phyloP scores from a whole-genome alignment of 2,797 vertebrate species.

The Lacerta agilis region DNA sequence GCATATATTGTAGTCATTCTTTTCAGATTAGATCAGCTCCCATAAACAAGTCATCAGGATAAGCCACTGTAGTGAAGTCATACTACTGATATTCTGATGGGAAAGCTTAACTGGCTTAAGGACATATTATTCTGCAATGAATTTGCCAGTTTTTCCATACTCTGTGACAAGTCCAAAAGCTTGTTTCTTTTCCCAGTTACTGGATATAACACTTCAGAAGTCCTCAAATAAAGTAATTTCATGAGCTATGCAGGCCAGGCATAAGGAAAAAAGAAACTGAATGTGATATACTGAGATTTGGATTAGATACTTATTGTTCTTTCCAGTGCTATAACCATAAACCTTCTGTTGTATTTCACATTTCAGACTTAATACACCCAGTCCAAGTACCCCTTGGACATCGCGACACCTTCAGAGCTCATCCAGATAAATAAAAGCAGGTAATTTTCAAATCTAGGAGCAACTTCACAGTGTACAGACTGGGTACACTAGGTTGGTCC shows the following conservation, averaged over 20 bases:
- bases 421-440: slow-evolving; percentile 13
- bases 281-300: background rate
- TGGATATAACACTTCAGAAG: slow-evolving; percentile 36
- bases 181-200: slow-evolving; percentile 56
- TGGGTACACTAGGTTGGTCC: background rate
- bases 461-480: background rate
- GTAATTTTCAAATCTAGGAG: background rate
- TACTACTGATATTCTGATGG: slow-evolving; percentile 73
- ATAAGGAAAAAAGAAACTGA: slow-evolving; percentile 31
- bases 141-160: slow-evolving; percentile 76
- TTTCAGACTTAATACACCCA: background rate
- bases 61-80: slow-evolving; percentile 79
- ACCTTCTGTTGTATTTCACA: slow-evolving; percentile 29
- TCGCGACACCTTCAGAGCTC: background rate
- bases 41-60: slow-evolving; percentile 75
- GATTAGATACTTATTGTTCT: background rate
- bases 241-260: background rate
- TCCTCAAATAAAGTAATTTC: slow-evolving; percentile 18
- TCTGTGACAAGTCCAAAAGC: slow-evolving; percentile 55
- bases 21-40: slow-evolving; percentile 82
- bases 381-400: background rate
- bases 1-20: slow-evolving; percentile 76
- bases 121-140: slow-evolving; percentile 67
- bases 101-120: slow-evolving; percentile 74
- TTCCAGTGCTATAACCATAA: slow-evolving; percentile 2